A percentile compares a stretch with the other conserved stretches of the same genome.
These are phyloP conservation scores for Orycteropus afer DNA, from an alignment of 2,113 vertebrate genomes.

Conservation along the genomic window DNA sequence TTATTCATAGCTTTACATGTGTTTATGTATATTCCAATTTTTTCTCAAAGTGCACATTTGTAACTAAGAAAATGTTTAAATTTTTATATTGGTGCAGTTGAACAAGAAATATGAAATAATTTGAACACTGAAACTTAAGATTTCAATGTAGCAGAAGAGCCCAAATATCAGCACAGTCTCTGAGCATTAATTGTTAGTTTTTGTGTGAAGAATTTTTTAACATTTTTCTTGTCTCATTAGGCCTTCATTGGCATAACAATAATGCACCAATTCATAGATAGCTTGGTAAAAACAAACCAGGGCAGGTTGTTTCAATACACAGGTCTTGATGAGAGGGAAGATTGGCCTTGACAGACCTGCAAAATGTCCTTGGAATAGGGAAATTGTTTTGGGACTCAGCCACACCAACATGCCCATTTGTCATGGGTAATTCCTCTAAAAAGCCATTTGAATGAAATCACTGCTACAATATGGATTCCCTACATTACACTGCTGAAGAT, in stretches of 20 bases:
- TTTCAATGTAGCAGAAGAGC: conserved; percentile 43
- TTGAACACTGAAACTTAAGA: conserved; percentile 59
- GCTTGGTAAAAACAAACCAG: conserved; percentile 47
- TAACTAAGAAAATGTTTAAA: neutral
- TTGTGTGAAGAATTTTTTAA: neutral
- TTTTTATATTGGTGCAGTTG: neutral
- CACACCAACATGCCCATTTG: neutral
- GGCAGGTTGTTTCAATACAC: neutral
- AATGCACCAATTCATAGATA: conserved; percentile 20
- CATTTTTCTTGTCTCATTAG: conserved; percentile 41
- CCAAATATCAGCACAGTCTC: conserved; percentile 62
- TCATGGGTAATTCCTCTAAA: neutral
- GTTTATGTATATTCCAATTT: neutral
- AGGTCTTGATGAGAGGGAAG: conserved; percentile 12
- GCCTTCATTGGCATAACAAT: neutral
- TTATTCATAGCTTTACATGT: neutral
- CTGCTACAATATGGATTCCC: neutral
- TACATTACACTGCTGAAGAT: neutral
- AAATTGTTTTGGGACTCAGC: conserved; percentile 56
- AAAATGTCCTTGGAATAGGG: conserved; percentile 13
- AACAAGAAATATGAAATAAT: neutral
- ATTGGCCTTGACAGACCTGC: conserved; percentile 68
- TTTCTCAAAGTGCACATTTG: neutral
- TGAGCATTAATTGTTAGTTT: conserved; percentile 21
- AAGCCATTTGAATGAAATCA: neutral